Evolutionary conservation across 2,888 invertebrate species (phyloP).

Genomic region (Acleris literana): DNA sequence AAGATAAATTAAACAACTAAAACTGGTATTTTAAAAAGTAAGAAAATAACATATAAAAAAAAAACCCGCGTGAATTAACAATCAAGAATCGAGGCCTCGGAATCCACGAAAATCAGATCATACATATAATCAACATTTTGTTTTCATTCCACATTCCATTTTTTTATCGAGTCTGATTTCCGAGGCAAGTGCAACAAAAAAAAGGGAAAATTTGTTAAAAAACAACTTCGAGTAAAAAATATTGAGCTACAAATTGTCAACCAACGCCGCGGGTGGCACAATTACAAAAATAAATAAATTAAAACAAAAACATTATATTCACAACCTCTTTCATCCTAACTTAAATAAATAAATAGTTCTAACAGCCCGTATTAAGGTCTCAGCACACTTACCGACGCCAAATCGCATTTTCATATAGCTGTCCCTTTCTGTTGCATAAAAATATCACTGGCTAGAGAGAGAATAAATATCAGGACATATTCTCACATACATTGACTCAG

Average conservation of each 20-base stretch:
- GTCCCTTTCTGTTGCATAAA: too few relatives aligned
- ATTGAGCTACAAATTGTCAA: slow-evolving; percentile 14
- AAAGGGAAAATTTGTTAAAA: slow-evolving; percentile 6
- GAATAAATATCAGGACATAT: too few relatives aligned
- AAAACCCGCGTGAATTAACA: slow-evolving; percentile 19
- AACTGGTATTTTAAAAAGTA: slow-evolving; percentile 25
- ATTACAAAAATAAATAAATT: slow-evolving; percentile 31
- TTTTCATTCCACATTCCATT: background rate
- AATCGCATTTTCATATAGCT: too few relatives aligned
- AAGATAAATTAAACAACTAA: slow-evolving; percentile 17
- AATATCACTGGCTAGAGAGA: too few relatives aligned
- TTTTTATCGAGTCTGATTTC: too few relatives aligned
- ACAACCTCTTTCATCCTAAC: slow-evolving; percentile 34
- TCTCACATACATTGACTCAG: too few relatives aligned
- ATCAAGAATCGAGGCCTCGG: background rate
- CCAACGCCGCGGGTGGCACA: slow-evolving; percentile 1
- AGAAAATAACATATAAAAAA: slow-evolving; percentile 23
- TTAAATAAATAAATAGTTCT: slow-evolving; percentile 15
- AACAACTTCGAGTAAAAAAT: slow-evolving; percentile 19
- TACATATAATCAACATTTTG: background rate
- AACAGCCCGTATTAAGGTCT: too few relatives aligned
- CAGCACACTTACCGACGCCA: too few relatives aligned
- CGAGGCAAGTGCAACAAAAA: background rate
- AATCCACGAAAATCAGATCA: slow-evolving; percentile 8
- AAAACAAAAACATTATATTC: slow-evolving; percentile 30